Percentiles rank a stretch among this genome's conserved stretches.
Evolutionary conservation across 2,888 invertebrate genomes (phyloP).

Genomic region (Leptogaster cylindrica): DNA sequence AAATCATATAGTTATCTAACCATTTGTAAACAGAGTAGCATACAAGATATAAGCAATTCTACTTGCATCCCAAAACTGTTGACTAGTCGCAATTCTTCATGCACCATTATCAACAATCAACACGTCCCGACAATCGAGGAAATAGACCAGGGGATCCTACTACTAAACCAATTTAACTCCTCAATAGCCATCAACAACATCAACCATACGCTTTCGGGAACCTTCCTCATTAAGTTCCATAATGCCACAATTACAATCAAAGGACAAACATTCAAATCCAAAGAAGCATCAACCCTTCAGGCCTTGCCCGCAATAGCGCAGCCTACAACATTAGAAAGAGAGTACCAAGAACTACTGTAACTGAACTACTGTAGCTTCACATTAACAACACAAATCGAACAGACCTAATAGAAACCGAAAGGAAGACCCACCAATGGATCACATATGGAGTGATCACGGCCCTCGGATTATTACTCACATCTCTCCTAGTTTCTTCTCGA

Average conservation of each 20-base stretch:
- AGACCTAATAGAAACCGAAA: neutral
- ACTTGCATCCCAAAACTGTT: conserved; percentile 46
- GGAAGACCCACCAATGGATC: neutral
- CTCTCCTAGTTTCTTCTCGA: neutral
- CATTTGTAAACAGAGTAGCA: conserved; percentile 41
- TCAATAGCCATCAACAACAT: neutral
- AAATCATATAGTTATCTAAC: conserved; percentile 41
- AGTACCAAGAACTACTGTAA: conserved; percentile 42
- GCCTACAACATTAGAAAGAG: conserved; percentile 29
- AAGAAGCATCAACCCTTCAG: conserved; percentile 32
- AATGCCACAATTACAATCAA: conserved; percentile 42
- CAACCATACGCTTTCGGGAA: conserved; percentile 1
- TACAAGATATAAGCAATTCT: conserved; percentile 43
- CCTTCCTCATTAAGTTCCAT: conserved; percentile 30
- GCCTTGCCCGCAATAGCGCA: conserved; percentile 45
- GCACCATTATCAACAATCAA: conserved; percentile 42
- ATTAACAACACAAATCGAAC: conserved; percentile 42
- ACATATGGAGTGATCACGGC: neutral
- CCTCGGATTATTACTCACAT: neutral
- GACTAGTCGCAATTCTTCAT: conserved; percentile 42
- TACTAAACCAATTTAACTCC: conserved; percentile 45
- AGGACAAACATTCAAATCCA: conserved; percentile 33
- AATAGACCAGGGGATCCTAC: conserved; percentile 42
- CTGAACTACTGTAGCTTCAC: conserved; percentile 44
- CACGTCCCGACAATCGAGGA: conserved; percentile 44